Base-by-base conservation (phyloP, 2,113 vertebrate species). In the Apus apus region DNA sequence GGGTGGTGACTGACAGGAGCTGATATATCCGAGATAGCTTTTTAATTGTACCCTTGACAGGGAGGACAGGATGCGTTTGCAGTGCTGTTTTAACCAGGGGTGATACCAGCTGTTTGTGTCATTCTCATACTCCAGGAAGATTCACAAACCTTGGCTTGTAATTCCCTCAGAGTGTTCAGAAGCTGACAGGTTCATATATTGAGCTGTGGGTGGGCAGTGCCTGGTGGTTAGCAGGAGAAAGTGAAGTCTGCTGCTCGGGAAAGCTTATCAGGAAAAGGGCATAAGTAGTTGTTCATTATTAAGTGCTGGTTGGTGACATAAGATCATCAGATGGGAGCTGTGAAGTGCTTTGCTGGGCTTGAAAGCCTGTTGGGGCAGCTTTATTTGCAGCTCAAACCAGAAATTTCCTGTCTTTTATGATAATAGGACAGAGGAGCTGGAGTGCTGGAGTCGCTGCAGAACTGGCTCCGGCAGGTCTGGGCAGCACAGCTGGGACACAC, bases 361-460 rank as follows among this genome's bases (percentile, higher is more conserved):
- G 1, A 83, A 83, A 74, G 94, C 64, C 76, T 57, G 20, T 17
- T 80, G 64, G 91, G 80, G 30, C 80, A 50, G 84, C 64, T 96
- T 84, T 74, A 61, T 92, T 94, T 71, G 89, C 56, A 56, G 64
- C 84, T 91, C 56, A 36, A 80, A 91, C 60, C 91, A 96, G 83
- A 94, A 50, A 13, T 92, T 87, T 96, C 84, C 91, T 89, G 76
- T 46, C 46, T 56, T 46, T 53, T 6, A 2, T 43, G 62, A 2
- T 53, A 58, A 38, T 7, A 7, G 61, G 61, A 6, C 40, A 58
- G 46, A 46, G 0, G 38, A 86, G 76, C 79, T 83, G 72, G 74
- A 67, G 72, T 62, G 67, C 53, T 54, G 13, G 4, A 1, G 36
- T 12, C 38, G 27, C 75, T 38, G 26, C 72, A 72, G 0, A 65